Conservation (phyloP, 2,113 vertebrate genomes). For the Puffinus mauretanicus region DNA sequence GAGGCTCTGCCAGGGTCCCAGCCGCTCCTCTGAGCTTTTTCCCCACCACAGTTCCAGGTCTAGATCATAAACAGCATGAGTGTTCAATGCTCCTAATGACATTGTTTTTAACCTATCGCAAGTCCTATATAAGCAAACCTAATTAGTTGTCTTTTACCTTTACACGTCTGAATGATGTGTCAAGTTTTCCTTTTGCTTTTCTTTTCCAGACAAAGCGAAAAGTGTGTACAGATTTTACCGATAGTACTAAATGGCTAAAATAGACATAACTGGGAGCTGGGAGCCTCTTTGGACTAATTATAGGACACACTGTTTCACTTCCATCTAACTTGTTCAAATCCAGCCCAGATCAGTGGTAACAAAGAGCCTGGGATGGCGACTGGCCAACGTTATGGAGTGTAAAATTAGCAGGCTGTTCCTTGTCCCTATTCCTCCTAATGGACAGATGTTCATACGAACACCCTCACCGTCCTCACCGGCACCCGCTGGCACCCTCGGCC, state of each 20-base stretch:
- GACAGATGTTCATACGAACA: not conserved
- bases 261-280: not conserved
- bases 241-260: not conserved
- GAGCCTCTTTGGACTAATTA: not conserved
- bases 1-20: not conserved
- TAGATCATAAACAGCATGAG: fast-evolving
- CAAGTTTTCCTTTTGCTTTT: not conserved
- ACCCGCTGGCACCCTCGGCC: not conserved
- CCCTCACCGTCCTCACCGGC: no score
- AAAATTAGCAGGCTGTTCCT: not conserved
- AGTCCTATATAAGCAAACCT: not conserved
- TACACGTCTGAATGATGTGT: not conserved
- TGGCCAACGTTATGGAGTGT: not conserved
- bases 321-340: not conserved
- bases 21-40: not conserved
- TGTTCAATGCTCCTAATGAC: not conserved
- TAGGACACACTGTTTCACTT: not conserved
- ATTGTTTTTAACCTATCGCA: not conserved
- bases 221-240: not conserved
- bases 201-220: not conserved
- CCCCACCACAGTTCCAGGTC: not conserved
- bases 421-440: not conserved
- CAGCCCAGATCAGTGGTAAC: not conserved
- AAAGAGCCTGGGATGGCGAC: not conserved
- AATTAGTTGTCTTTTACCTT: not conserved